Evolutionary conservation across 2,888 invertebrate genomes (phyloP), one percentile per base, ranked within the genome.

Genomic region (Clepsis dumicolana): DNA sequence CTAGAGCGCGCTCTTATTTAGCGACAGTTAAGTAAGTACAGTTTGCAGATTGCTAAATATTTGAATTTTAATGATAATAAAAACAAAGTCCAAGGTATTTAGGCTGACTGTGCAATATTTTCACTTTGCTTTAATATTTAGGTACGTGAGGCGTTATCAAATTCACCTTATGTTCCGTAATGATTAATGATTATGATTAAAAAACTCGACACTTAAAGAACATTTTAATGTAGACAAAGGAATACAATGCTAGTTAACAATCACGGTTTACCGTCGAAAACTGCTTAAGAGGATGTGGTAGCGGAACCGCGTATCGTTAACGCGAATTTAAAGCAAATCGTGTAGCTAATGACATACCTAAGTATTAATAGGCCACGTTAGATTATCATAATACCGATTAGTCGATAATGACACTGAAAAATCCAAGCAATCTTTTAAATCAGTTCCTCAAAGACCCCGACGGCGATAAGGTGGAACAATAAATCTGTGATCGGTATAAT

Each of bases 401-500:
- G 63, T 64, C 52, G 52, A 68, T 64, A 64, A 53, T 59, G 21
- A 64, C 41, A 44, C 14, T 64, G 21, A 57, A 68, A 67, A 59
- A 59, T 59, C 62, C 50, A 0, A 21, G 25, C 52, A 59, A 63
- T 57, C 50, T 41, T 21, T 52, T 48, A 2, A 59, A 64, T 53
- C 44, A 52, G 25, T 29, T 25, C 27, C 57, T 81, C 82, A 82
- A 84, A 81, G 75, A 80, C 81, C 81, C 88, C 88, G 89, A 81
- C 86, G 74, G 72, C 81, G 89, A 88, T 89, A 87, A 63, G 14
- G 72, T 41, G 62, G 79, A 82, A 83, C 75, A 82, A 84, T 83
- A 89, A 92, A 92, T 91, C 91, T 89, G 85, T 83, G 75, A 85
- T 86, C 84, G 74, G 74, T 74, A 77, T 88, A 88, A 89, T 88